Evolutionary conservation across 2,888 invertebrate genomes (phyloP).

Genomic region (Spilarctia lutea): DNA sequence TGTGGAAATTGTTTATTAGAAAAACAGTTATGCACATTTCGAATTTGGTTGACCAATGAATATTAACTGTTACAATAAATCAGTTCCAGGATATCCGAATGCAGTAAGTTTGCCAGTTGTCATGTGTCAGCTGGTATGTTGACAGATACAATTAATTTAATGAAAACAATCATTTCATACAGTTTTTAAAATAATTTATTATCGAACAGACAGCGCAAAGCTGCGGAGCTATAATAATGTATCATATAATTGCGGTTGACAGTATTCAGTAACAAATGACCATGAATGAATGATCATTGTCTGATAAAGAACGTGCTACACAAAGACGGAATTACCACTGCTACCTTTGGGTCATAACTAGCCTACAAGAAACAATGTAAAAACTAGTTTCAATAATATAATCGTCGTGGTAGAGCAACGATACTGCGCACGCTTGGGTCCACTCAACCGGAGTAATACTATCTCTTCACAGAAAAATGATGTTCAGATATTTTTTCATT

Average conservation of each 20-base stretch:
- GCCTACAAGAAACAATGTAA: too few relatives aligned
- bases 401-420: too few relatives aligned
- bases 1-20: not conserved
- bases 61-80: constrained; percentile 3
- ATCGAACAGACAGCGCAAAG: not conserved
- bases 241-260: not conserved
- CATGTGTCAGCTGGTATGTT: constrained; percentile 3
- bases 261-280: not conserved
- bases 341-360: not conserved
- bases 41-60: constrained; percentile 6
- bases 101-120: constrained; percentile 9
- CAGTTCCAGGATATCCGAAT: constrained; percentile 11
- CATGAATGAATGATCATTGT: too few relatives aligned
- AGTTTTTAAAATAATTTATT: not conserved
- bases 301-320: too few relatives aligned
- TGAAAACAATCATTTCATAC: not conserved
- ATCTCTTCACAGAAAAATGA: too few relatives aligned
- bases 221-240: too few relatives aligned
- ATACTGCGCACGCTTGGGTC: too few relatives aligned
- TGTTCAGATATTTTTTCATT: too few relatives aligned
- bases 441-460: too few relatives aligned
- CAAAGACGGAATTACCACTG: too few relatives aligned
- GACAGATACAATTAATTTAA: not conserved
- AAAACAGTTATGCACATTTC: not conserved
- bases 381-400: too few relatives aligned